phyloP scores from a whole-genome alignment of 2,888 invertebrate species.

The Tolmerus cingulatus region DNA sequence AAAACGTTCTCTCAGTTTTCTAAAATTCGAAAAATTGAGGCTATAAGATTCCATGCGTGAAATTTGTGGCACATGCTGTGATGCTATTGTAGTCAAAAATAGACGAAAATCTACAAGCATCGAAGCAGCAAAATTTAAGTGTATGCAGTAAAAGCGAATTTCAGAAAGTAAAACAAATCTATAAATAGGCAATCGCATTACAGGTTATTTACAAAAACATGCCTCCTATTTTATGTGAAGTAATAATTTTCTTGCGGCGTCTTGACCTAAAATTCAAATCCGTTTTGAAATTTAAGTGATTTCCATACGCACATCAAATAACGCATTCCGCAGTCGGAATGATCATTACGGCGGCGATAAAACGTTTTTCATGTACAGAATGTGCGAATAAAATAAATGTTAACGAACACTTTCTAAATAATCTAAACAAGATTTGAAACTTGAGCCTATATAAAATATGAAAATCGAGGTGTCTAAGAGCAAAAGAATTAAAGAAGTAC shows the following conservation, averaged over 20 bases:
- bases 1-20: too few relatives aligned
- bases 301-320: not conserved
- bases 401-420: not conserved
- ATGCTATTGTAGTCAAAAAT: too few relatives aligned
- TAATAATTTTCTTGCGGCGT: not conserved
- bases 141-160: not conserved
- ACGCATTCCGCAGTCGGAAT: not conserved
- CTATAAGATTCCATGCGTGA: too few relatives aligned
- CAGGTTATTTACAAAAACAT: not conserved
- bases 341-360: not conserved
- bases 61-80: too few relatives aligned
- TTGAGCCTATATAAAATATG: not conserved
- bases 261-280: not conserved
- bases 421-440: not conserved
- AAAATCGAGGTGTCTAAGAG: not conserved
- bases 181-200: not conserved
- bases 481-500: conserved; percentile 56
- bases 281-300: not conserved
- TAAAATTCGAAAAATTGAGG: too few relatives aligned
- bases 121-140: not conserved
- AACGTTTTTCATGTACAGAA: not conserved
- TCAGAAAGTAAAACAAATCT: not conserved
- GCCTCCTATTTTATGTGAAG: not conserved
- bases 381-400: not conserved
- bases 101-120: too few relatives aligned